A percentile compares a stretch with the other conserved stretches of the same genome.
phyloP scores from a whole-genome alignment of 2,888 invertebrate species.

The Platycnemis pennipes region DNA sequence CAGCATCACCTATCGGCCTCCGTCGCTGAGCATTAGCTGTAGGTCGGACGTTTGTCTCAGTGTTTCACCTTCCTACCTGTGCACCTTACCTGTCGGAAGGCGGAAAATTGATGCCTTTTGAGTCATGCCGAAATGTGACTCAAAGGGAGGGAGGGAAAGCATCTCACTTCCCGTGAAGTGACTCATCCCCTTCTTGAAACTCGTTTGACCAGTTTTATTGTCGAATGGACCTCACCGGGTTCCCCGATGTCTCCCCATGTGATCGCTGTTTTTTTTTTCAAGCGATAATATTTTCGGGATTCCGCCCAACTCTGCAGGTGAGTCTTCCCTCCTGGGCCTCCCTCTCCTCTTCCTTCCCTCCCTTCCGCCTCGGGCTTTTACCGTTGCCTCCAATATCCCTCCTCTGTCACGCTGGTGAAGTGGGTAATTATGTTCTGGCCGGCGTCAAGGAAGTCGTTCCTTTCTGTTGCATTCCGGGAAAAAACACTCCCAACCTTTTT shows the following conservation, averaged over 20 bases:
- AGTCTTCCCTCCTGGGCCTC: too few relatives aligned
- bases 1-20: background rate
- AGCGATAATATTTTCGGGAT: background rate
- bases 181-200: background rate
- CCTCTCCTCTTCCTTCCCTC: background rate
- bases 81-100: slow-evolving; percentile 2
- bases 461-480: slow-evolving; percentile 41
- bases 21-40: background rate
- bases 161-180: background rate
- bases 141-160: slow-evolving; percentile 5
- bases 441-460: background rate
- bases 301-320: too few relatives aligned
- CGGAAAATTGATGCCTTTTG: background rate
- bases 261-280: background rate
- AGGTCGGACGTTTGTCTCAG: background rate
- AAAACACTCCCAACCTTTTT: background rate
- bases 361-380: background rate
- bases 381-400: background rate
- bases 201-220: slow-evolving; percentile 36
- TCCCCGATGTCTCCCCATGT: background rate
- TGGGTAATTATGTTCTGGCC: slow-evolving; percentile 13
- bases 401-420: slow-evolving; percentile 20
- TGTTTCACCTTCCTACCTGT: background rate
- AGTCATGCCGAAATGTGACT: slow-evolving; percentile 20
- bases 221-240: background rate